Evolutionary conservation across 30 jellyfish, hydroid and myxozoan genomes (phyloP).

Genomic region (Turritopsis rubra): DNA sequence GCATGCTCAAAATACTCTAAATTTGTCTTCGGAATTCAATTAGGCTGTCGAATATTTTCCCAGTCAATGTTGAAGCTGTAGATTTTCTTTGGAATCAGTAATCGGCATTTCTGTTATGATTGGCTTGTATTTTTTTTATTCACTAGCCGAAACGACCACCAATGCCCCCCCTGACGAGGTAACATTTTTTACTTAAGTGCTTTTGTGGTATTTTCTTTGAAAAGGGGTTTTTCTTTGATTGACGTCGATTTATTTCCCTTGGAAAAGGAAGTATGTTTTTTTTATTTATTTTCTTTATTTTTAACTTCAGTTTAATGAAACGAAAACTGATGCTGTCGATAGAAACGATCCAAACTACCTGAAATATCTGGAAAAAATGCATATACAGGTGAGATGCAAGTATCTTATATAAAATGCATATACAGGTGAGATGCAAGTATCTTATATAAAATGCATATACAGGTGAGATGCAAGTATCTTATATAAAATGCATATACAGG

Average conservation of each 20-base stretch:
- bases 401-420: constrained; percentile 9
- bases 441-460: constrained; percentile 16
- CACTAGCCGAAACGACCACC: background rate
- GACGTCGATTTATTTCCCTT: background rate
- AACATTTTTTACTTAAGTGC: background rate
- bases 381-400: constrained; percentile 18
- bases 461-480: background rate
- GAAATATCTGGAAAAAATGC: constrained; percentile 19
- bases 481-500: constrained; percentile 33
- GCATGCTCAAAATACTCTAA: too few species aligned
- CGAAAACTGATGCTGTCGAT: background rate
- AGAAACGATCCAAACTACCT: constrained; percentile 18
- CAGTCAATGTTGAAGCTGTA: too few species aligned
- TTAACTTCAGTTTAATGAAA: background rate
- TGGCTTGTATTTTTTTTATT: background rate
- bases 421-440: constrained; percentile 9
- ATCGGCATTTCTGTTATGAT: background rate
- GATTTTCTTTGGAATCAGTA: too few species aligned
- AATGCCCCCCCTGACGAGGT: background rate
- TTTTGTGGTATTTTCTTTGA: background rate
- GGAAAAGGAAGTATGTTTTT: background rate
- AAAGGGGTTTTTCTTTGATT: background rate
- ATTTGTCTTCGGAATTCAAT: too few species aligned
- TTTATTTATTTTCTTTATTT: background rate
- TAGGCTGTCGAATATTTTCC: too few species aligned